Evolutionary conservation across 2,797 vertebrate species (phyloP).

Genomic region (Loriculus beryllinus): DNA sequence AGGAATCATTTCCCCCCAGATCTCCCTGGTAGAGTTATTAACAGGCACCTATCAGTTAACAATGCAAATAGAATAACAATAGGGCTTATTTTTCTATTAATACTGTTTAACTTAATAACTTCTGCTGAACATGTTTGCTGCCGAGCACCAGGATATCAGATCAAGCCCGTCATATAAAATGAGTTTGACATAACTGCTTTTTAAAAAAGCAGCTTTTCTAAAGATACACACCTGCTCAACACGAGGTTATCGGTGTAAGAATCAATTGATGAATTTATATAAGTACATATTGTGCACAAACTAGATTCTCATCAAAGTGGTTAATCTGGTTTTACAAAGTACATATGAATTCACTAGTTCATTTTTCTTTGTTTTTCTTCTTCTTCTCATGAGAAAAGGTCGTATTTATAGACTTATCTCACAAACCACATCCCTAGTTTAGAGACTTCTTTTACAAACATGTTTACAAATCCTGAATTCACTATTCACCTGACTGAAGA

Average conservation of each 20-base stretch:
- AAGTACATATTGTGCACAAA: accelerated
- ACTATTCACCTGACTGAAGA: neutral
- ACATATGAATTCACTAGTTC: neutral
- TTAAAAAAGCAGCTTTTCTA: neutral
- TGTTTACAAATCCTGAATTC: neutral
- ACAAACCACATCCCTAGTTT: no score
- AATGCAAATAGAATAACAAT: neutral
- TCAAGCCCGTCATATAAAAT: neutral
- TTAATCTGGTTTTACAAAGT: neutral
- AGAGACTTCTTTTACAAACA: neutral
- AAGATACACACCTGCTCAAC: neutral
- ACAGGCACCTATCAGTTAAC: neutral
- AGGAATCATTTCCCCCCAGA: neutral
- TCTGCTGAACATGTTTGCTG: neutral
- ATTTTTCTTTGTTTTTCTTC: neutral
- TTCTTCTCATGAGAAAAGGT: neutral
- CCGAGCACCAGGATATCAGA: neutral
- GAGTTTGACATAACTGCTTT: neutral
- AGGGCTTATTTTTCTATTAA: neutral
- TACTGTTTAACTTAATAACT: neutral
- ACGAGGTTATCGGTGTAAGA: neutral
- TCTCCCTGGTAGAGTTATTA: neutral
- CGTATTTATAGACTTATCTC: neutral
- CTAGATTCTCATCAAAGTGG: neutral
- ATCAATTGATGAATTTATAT: neutral